Base-by-base conservation (phyloP, 2,888 invertebrate genomes). In the Drosophila borealis region DNA sequence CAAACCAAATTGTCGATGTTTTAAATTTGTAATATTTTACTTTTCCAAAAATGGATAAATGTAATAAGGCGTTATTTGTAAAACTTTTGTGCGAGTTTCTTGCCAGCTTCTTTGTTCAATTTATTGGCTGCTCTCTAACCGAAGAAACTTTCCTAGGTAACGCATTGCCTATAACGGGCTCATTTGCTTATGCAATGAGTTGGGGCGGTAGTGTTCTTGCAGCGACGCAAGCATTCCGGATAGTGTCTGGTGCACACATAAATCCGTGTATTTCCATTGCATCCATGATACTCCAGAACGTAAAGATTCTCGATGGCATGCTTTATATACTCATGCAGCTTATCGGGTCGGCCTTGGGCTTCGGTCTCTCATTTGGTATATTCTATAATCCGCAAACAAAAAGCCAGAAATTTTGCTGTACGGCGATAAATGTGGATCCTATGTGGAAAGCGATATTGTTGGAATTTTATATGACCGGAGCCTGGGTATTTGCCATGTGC, bases 171-270 rank as follows among this genome's bases (percentile, higher is more conserved):
- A 4, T 10, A 17, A 8, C 17, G 17, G 10, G 14, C 17, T 21
- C 44, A 13, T 2, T 44, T 21, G 1, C 11, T 1, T 56, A 67
- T 3, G 45, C 70, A 10, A 10, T 68, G 0, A 6, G 36, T 8
- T 80, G 79, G 79, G 79, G 79, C 1, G 59, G 75, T 1, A 33
- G 48, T 0, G 70, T 78, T 0, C 4, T 79, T 0, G 64, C 29
- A 6, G 57, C 57, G 2, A 81, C 79, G 0, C 81, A 81, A 44
- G 48, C 55, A 4, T 80, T 81, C 2, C 71, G 70, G 1, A 48
- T 61, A 3, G 4, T 80, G 1, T 79, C 79, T 3, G 79, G 82
- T 4, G 79, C 82, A 1, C 79, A 80, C 9, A 61, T 80, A 0
- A 74, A 64, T 66, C 82, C 79, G 0, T 71, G 71, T n/a, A 10